Percentiles rank a stretch among this genome's conserved stretches.
Conservation (phyloP, 2,888 invertebrate genomes). For the Electrophaes corylata region DNA sequence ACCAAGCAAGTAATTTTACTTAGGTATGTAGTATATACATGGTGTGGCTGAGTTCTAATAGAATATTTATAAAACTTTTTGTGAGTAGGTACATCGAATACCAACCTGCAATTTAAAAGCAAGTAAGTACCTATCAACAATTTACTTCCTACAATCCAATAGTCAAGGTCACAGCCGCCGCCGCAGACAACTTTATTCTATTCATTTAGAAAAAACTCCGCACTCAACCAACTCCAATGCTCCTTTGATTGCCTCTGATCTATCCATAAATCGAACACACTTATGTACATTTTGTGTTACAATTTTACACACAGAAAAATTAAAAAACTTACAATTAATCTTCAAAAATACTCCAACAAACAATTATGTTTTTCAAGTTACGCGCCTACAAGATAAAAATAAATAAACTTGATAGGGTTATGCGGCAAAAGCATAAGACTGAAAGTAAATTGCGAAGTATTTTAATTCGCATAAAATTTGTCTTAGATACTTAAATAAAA, state of each 20-base stretch:
- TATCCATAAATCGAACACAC: conserved; percentile 48
- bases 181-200: conserved; percentile 78
- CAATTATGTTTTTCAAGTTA: conserved; percentile 62
- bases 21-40: too few species aligned
- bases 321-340: neutral
- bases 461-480: neutral
- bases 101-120: conserved; percentile 82
- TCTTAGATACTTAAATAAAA: neutral
- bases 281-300: conserved; percentile 31
- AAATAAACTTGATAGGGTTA: conserved; percentile 71
- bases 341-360: conserved; percentile 12
- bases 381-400: conserved; percentile 70
- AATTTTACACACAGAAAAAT: neutral
- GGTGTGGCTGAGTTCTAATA: neutral
- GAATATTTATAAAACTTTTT: conserved; percentile 79
- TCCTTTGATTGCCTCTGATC: conserved; percentile 46
- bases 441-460: conserved; percentile 17
- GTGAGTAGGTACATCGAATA: conserved; percentile 77
- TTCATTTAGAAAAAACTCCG: conserved; percentile 75
- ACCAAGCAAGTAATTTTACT: neutral
- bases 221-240: conserved; percentile 42
- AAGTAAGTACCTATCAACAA: conserved; percentile 77
- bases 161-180: conserved; percentile 79
- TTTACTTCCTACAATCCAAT: conserved; percentile 84
- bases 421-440: conserved; percentile 44